A percentile compares a stretch with the other conserved stretches of the same genome.
Evolutionary conservation across 2,113 vertebrate genomes (phyloP).

Genomic region (Astatotilapia flaviijosephi): DNA sequence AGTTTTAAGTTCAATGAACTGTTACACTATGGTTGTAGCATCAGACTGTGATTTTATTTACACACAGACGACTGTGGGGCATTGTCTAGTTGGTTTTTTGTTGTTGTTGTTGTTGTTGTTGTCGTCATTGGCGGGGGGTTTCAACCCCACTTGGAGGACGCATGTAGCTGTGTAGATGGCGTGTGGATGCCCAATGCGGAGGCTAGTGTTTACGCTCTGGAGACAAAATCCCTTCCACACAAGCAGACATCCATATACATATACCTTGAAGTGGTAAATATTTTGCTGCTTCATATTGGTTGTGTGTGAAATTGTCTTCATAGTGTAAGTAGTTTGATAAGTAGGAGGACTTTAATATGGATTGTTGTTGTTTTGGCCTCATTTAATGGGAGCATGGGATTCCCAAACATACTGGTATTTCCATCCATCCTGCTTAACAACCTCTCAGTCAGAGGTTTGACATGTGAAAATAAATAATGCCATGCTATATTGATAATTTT

Average conservation of each 20-base stretch:
- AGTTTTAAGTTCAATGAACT: neutral
- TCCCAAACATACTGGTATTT: neutral
- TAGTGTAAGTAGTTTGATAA: neutral
- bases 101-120: neutral
- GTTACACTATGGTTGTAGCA: neutral
- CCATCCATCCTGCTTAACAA: neutral
- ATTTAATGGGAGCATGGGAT: neutral
- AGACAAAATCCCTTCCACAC: neutral
- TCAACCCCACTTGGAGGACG: neutral
- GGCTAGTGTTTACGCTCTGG: neutral
- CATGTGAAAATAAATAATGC: neutral
- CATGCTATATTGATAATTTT: neutral
- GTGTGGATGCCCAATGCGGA: neutral
- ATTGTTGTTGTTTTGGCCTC: neutral
- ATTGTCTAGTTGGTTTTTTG: neutral
- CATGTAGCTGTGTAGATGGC: neutral
- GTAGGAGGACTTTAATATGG: neutral
- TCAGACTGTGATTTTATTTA: neutral
- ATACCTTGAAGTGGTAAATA: neutral
- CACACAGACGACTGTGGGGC: neutral
- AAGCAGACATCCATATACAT: neutral
- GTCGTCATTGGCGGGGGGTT: neutral
- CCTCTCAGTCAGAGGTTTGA: neutral
- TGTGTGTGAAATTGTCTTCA: neutral
- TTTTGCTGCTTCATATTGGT: neutral